These are phyloP conservation scores for Nasonia oneida DNA, from an alignment of 2,888 invertebrate species.

Conservation along the genomic window DNA sequence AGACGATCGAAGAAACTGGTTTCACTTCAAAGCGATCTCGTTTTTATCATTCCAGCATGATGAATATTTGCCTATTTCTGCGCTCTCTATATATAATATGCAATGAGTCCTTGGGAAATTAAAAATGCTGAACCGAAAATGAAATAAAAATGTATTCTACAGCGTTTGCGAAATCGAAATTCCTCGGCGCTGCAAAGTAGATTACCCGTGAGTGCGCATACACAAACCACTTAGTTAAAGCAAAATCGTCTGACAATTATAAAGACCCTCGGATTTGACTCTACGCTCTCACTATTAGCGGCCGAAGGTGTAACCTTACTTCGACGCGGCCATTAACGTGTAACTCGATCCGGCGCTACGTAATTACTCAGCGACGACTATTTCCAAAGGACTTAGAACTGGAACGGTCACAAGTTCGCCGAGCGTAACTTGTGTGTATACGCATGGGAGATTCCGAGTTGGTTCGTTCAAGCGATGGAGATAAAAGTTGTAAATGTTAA, in stretches of 20 bases:
- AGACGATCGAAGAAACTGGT: not conserved
- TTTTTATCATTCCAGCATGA: not conserved
- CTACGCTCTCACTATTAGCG: not conserved
- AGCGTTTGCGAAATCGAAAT: too few species aligned
- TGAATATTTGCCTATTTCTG: not conserved
- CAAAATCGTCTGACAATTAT: not conserved
- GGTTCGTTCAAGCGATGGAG: not conserved
- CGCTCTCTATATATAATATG: too few species aligned
- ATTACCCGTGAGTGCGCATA: too few species aligned
- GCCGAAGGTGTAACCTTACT: not conserved
- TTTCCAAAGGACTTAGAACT: slow-evolving; percentile 36
- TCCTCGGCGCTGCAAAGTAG: too few species aligned
- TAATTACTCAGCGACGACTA: slow-evolving; percentile 31
- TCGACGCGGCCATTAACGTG: not conserved
- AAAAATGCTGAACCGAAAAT: too few species aligned
- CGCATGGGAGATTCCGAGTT: not conserved
- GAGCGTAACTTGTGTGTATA: not conserved
- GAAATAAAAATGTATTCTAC: too few species aligned
- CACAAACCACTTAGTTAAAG: too few species aligned
- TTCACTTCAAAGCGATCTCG: not conserved
- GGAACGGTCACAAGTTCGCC: slow-evolving; percentile 27
- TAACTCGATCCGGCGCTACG: slow-evolving; percentile 11
- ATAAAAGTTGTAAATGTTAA: not conserved
- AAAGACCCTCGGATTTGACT: not conserved
- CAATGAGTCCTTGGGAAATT: too few species aligned